Conservation (phyloP, 1,140 invertebrate genomes). For the Ladona fulva region DNA sequence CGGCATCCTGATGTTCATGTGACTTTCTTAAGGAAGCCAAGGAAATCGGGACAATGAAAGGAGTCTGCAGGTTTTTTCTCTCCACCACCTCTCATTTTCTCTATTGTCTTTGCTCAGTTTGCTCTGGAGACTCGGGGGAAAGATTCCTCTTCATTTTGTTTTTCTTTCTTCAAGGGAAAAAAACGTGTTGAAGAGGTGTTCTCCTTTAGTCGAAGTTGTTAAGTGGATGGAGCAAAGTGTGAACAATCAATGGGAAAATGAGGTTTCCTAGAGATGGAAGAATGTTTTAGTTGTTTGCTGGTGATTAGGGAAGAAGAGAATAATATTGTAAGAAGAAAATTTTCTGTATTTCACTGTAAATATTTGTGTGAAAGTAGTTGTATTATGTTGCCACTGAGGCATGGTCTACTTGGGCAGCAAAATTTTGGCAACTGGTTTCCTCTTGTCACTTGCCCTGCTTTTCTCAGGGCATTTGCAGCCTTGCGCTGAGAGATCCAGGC, state of each 20-base stretch:
- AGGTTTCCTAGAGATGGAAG: not conserved
- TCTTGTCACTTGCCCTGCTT: not conserved
- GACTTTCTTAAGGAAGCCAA: no score
- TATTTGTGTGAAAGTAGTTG: not conserved
- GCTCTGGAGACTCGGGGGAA: not conserved
- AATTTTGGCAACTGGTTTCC: not conserved
- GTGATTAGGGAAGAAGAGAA: not conserved
- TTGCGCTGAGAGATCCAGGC: not conserved
- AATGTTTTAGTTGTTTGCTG: not conserved
- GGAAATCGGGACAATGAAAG: not conserved
- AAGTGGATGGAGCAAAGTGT: not conserved
- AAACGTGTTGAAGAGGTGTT: not conserved
- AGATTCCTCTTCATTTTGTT: not conserved
- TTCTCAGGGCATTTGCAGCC: not conserved
- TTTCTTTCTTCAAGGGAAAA: not conserved
- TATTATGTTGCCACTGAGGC: not conserved
- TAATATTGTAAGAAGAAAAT: not conserved
- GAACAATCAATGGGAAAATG: not conserved
- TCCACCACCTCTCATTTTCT: not conserved
- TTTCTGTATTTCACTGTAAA: not conserved
- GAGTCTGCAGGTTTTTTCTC: not conserved
- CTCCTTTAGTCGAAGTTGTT: not conserved
- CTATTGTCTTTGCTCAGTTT: not conserved
- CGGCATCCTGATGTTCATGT: not conserved
- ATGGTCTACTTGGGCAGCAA: conserved; percentile 1